Conservation (phyloP, 2,797 vertebrate genomes). For the Gymnoscopelus microlampas region DNA sequence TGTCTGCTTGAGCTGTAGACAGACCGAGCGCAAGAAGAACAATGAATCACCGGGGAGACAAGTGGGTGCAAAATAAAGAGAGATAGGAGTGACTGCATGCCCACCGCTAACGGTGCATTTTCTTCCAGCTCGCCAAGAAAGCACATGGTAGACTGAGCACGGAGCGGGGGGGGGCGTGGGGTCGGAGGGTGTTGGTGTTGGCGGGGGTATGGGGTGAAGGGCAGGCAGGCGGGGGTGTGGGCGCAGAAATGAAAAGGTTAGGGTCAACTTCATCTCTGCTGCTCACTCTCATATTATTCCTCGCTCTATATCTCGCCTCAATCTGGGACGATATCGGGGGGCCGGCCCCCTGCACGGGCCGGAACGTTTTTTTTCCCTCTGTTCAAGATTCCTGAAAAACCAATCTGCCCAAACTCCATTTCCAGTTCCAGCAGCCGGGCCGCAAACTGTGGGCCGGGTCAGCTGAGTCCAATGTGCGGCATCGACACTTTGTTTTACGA, state of each 20-base stretch:
- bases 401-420: conserved; percentile 67
- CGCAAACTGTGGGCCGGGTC: conserved; percentile 34
- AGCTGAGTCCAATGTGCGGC: conserved; percentile 50
- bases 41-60: conserved; percentile 69
- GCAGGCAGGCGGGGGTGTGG: conserved; percentile 16
- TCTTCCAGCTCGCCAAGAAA: conserved; percentile 56
- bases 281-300: conserved; percentile 63
- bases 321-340: conserved; percentile 59
- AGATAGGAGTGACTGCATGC: conserved; percentile 65
- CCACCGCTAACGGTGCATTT: conserved; percentile 63
- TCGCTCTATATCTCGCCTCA: conserved; percentile 64
- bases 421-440: conserved; percentile 57
- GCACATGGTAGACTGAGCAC: conserved; percentile 46
- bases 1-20: conserved; percentile 40
- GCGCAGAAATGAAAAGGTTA: conserved; percentile 75
- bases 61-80: conserved; percentile 67
- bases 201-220: too few relatives aligned
- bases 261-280: conserved; percentile 80
- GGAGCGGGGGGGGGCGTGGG: conserved; percentile 3
- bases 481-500: conserved; percentile 45
- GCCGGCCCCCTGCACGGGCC: conserved; percentile 30
- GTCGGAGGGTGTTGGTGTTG: neutral
- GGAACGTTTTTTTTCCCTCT: conserved; percentile 45
- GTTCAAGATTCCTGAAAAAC: conserved; percentile 64
- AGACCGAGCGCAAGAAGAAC: conserved; percentile 50